Percentiles rank a stretch among this genome's conserved stretches.
Evolutionary conservation across 2,888 invertebrate genomes (phyloP).

Genomic region (Microplitis deprimator): DNA sequence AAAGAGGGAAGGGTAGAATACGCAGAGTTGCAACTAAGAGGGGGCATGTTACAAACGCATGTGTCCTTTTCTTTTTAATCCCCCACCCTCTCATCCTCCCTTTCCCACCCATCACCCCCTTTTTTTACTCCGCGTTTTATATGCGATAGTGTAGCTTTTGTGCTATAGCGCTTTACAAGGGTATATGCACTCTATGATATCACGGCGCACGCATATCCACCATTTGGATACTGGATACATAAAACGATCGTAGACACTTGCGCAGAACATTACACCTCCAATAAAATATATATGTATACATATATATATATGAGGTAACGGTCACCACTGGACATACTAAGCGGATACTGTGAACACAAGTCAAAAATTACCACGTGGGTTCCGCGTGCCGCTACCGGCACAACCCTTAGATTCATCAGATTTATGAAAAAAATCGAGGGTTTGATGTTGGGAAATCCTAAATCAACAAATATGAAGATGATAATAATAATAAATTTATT

Average conservation of each 20-base stretch:
- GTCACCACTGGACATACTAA: neutral
- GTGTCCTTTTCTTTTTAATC: slow-evolving; percentile 11
- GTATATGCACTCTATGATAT: slow-evolving; percentile 36
- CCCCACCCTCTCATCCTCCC: neutral
- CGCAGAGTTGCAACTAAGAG: slow-evolving; percentile 23
- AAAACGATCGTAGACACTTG: slow-evolving; percentile 10
- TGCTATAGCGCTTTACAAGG: slow-evolving; percentile 43
- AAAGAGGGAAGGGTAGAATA: slow-evolving; percentile 14
- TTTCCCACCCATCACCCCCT: neutral
- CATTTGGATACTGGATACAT: neutral
- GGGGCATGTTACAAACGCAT: slow-evolving; percentile 22
- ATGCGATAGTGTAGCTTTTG: slow-evolving; percentile 40
- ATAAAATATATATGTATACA: neutral
- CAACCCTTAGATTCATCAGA: neutral
- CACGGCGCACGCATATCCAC: slow-evolving; percentile 32
- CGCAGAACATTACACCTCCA: slow-evolving; percentile 13
- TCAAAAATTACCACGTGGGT: slow-evolving; percentile 57
- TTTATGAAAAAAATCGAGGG: neutral
- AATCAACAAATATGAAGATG: neutral
- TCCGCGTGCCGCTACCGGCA: slow-evolving; percentile 54
- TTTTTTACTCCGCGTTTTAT: slow-evolving; percentile 24
- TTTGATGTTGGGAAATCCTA: neutral
- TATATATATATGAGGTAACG: neutral
- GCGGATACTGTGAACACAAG: slow-evolving; percentile 21
- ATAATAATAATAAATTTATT: slow-evolving; percentile 1